Evolutionary conservation across 2,888 invertebrate species (phyloP), one percentile per base, ranked within the genome.

Genomic region (Eupithecia tripunctaria): DNA sequence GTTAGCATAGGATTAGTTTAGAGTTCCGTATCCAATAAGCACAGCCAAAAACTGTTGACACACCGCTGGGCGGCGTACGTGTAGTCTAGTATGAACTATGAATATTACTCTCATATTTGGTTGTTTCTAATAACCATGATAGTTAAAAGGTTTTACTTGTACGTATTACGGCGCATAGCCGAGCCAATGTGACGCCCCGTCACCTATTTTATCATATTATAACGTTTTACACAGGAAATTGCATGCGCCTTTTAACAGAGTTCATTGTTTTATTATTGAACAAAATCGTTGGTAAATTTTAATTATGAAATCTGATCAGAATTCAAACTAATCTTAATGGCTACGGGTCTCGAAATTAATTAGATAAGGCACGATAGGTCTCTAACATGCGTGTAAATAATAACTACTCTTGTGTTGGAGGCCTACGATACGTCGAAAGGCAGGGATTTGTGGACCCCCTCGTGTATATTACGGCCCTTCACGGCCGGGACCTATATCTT

Each of bases 361-460:
- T 68, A 71, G 67, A 59, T 71, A 69, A 67, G 69, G 2, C 12
- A 67, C 74, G 74, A 71, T 74, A 71, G 69, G 15, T 66, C 56
- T 74, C 69, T 71, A 69, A 59, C 63, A 69, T 69, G 32, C 15
- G 27, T n/a, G 47, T 51, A 36, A 51, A 21, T 21, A 51, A 51
- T 51, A 51, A n/a, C 68, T 62, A 32, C 41, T 36, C 0, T n/a
- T 4, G 41, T 69, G 59, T 43, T 64, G 71, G 59, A 72, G 67
- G 67, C 63, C 71, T 72, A 74, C 74, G 67, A 27, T 69, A 72
- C 64, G 74, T 47, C 21, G 74, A 64, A 67, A 38, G 18, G 51
- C 47, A 72, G 67, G 14, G 27, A 64, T 69, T 68, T 68, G 67
- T 56, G 29, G 56, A 25, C 21, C 62, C 62, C 18, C 18, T 63